phyloP scores from a whole-genome alignment of 2,888 invertebrate species.

The Azorinus chamasolen region DNA sequence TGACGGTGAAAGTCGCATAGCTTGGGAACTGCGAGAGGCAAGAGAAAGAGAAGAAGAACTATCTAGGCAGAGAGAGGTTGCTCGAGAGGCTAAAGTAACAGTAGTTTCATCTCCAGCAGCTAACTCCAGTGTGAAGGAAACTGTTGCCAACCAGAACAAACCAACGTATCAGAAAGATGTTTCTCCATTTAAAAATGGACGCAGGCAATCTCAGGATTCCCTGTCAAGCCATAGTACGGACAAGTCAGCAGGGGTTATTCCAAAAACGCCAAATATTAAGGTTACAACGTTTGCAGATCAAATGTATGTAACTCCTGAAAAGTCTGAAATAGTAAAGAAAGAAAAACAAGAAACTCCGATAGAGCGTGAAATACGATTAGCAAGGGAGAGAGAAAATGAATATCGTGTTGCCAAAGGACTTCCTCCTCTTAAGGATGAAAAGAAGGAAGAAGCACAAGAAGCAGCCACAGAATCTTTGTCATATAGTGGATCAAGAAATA shows the following conservation, averaged over 20 bases:
- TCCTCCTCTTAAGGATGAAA: conserved; percentile 69
- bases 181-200: conserved; percentile 66
- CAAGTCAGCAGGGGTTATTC: conserved; percentile 32
- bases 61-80: conserved; percentile 64
- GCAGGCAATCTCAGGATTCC: conserved; percentile 70
- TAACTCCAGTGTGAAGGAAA: conserved; percentile 22
- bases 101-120: not conserved
- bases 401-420: conserved; percentile 84
- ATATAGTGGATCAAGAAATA: not conserved
- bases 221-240: conserved; percentile 71
- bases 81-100: conserved; percentile 6
- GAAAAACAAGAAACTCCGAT: conserved; percentile 87
- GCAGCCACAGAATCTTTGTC: conserved; percentile 27
- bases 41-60: conserved; percentile 88
- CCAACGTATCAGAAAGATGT: conserved; percentile 74
- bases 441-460: conserved; percentile 26
- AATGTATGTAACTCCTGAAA: conserved; percentile 22
- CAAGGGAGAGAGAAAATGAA: conserved; percentile 87
- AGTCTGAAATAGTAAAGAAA: conserved; percentile 36
- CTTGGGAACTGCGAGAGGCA: conserved; percentile 87
- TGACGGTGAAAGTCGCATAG: conserved; percentile 86
- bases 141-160: conserved; percentile 20
- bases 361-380: conserved; percentile 88
- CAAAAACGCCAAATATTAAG: conserved; percentile 20
- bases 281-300: conserved; percentile 48